Evolutionary conservation across 2,113 vertebrate genomes (phyloP).

Genomic region (Thymallus thymallus): DNA sequence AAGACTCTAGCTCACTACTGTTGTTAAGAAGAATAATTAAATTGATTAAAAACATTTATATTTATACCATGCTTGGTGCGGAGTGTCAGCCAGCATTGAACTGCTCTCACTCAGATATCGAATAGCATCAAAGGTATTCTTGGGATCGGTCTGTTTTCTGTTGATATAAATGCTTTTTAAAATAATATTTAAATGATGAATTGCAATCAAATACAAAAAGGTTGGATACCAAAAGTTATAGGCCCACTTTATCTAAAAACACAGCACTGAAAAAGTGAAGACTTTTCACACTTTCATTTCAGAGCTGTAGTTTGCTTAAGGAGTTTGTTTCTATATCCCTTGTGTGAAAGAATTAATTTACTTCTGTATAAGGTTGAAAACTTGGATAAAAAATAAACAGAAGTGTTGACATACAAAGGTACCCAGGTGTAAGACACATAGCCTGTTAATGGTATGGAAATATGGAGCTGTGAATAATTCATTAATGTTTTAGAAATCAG

Average conservation of each 20-base stretch:
- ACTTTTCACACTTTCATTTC: no score
- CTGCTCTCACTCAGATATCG: conserved; percentile 6
- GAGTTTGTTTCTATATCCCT: not conserved
- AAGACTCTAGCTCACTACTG: not conserved
- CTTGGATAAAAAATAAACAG: no score
- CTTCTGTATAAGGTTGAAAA: not conserved
- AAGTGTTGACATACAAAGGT: conserved; percentile 54
- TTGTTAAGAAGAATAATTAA: conserved; percentile 10
- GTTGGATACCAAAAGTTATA: no score
- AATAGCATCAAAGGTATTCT: not conserved
- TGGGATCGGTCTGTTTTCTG: not conserved
- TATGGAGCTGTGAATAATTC: conserved; percentile 80
- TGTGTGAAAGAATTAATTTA: not conserved
- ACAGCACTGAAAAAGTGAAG: no score
- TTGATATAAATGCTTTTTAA: no score
- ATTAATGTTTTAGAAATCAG: conserved; percentile 75
- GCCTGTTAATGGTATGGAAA: conserved; percentile 67
- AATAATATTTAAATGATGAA: no score
- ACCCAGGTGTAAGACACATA: conserved; percentile 45
- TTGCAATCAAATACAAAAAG: no score
- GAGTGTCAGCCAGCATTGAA: no score
- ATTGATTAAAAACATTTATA: not conserved
- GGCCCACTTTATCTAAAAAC: no score
- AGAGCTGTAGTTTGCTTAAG: not conserved
- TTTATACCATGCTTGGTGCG: conserved; percentile 46